A percentile compares a stretch with the other conserved stretches of the same genome.
phyloP scores from a whole-genome alignment of 53 echinoderm and acorn worm species.

The Hippasteria phrygiana region DNA sequence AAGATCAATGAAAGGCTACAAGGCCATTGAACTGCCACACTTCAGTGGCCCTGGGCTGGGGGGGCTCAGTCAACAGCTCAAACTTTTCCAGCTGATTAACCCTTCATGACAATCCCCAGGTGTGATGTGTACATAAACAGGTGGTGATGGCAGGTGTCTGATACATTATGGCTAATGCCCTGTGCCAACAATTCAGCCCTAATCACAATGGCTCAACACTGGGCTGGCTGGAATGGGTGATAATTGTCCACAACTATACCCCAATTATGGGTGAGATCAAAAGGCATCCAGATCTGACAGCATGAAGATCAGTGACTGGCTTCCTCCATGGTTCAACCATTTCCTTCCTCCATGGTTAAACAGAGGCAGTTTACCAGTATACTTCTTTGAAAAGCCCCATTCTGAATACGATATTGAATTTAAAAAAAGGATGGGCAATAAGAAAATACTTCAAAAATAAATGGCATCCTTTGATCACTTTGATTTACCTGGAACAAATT shows the following conservation, averaged over 20 bases:
- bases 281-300: too few species aligned
- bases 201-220: neutral
- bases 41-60: conserved; percentile 29
- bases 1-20: neutral
- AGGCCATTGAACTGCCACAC: conserved; percentile 34
- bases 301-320: too few species aligned
- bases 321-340: too few species aligned
- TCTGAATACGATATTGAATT: too few species aligned
- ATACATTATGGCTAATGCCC: neutral
- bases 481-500: too few species aligned
- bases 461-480: too few species aligned
- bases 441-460: too few species aligned
- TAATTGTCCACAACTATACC: neutral
- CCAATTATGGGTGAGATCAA: neutral
- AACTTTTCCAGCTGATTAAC: neutral
- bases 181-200: neutral
- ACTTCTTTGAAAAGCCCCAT: too few species aligned
- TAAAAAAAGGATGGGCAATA: too few species aligned
- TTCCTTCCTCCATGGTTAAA: too few species aligned
- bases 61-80: neutral
- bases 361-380: too few species aligned
- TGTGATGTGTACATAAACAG: conserved; percentile 29
- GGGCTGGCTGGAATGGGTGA: neutral
- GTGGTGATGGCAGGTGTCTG: neutral
- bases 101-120: conserved; percentile 2